Base-by-base conservation (phyloP, 1,140 invertebrate genomes). In the Zaprionus davidi region DNA sequence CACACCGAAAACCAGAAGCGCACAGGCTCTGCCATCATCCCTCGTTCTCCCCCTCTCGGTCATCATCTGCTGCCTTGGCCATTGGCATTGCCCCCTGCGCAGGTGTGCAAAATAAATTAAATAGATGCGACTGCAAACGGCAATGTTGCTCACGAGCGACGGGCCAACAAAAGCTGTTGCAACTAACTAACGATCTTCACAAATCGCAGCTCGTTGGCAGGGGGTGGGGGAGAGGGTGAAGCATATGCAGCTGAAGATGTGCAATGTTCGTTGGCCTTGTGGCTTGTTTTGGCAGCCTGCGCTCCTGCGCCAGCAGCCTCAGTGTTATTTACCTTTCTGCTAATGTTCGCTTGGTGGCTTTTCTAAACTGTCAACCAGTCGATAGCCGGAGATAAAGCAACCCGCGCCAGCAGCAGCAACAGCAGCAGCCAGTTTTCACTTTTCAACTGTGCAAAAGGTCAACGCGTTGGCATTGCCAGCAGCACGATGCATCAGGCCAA, bases 61-160 rank as follows among this genome's bases (percentile, higher is more conserved):
- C 82, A 17, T n/a, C 65, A 12, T 71, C 12, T 28, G 22, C 66
- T 38, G 28, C 20, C 46, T 62, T 38, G 53, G 49, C 22, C 31
- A 66, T 12, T 41, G 64, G 70, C 60, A 56, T 17, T 22, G 76
- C 55, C 31, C 31, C 34, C 46, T 64, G 74, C 67, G 69, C 84
- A 88, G 84, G 84, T 88, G 84, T 90, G 85, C 84, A 87, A 90
- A 82, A 88, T 88, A 88, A 88, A 90, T 87, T 84, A 81, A 90
- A 83, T 51, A 24, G 20, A 51, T 22, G 46, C 22, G 76, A 67
- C 72, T 56, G 22, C 46, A 63, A 44, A 76, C 36, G 36, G 36
- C 36, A 71, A 77, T 75, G 78, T 80, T 80, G 77, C 70, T 69
- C 84, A 88, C 77, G 73, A 75, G 66, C 79, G 44, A 20, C 49